phyloP scores from a whole-genome alignment of 1,140 invertebrate species.

The Drosophila littoralis region DNA sequence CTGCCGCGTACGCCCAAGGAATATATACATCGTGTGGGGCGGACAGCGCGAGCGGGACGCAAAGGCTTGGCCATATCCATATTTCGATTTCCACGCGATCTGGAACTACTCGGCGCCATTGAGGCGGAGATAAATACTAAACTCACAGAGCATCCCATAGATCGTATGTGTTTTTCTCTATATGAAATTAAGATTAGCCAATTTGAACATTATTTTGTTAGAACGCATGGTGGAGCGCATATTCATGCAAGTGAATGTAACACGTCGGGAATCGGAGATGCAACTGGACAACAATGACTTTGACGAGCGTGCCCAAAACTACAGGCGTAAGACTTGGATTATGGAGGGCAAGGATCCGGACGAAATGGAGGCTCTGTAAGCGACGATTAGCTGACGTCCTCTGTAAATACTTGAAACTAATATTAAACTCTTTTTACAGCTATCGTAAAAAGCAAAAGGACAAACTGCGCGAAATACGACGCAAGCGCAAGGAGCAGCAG shows the following conservation, averaged over 20 bases:
- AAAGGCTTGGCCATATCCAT: constrained; percentile 94
- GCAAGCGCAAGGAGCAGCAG: constrained; percentile 63
- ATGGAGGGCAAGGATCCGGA: constrained; percentile 93
- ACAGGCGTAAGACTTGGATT: constrained; percentile 94
- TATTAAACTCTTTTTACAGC: constrained; percentile 32
- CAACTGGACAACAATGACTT: constrained; percentile 96
- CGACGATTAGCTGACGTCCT: not conserved
- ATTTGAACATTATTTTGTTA: constrained; percentile 27
- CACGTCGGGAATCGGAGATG: constrained; percentile 95
- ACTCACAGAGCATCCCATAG: constrained; percentile 92
- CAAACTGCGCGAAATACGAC: constrained; percentile 70
- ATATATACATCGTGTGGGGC: constrained; percentile 98
- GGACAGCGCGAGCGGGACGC: constrained; percentile 96
- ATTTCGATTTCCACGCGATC: constrained; percentile 94
- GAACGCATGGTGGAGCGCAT: constrained; percentile 86
- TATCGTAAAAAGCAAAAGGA: constrained; percentile 81
- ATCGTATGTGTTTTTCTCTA: constrained; percentile 87
- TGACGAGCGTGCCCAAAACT: constrained; percentile 93
- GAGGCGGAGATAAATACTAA: constrained; percentile 94
- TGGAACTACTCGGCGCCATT: constrained; percentile 93
- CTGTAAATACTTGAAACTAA: not conserved
- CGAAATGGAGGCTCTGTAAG: constrained; percentile 88
- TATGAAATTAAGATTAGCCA: not conserved
- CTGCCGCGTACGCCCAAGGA: constrained; percentile 95
- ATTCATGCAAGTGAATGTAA: constrained; percentile 95